Base-by-base conservation (phyloP, 1,140 invertebrate genomes). In the Galleria mellonella region DNA sequence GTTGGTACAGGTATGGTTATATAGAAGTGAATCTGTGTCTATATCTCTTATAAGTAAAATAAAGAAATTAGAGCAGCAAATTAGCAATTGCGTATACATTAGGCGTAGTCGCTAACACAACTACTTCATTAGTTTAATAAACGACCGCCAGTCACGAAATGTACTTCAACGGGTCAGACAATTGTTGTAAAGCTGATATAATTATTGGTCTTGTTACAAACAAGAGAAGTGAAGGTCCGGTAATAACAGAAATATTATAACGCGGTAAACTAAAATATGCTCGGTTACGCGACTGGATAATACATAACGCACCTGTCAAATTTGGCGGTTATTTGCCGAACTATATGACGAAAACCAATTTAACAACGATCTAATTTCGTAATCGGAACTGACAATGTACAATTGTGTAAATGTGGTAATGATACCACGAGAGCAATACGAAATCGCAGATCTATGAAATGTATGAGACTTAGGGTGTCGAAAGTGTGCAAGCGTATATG, bases 291-390 rank as follows among this genome's bases (percentile, higher is more conserved):
- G 28, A 47, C 48, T 36, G 45, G 47, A 56, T 53, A 62, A 48
- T 47, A 45, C 31, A 46, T 39, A 50, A 42, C 39, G 47, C 47
- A 43, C 38, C 42, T 14, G 51, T 50, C 63, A 55, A 51, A 51
- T 64, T 54, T 51, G 45, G 48, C 53, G 35, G 60, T 47, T 64
- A 55, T 61, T 63, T 56, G 45, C 47, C 47, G 46, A 62, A 58
- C 48, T 49, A 67, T 68, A 70, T 76, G 72, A 72, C 65, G 72
- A 78, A 75, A 77, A 72, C 60, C 62, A 69, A 75, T 76, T 75
- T 64, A 57, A 62, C 49, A 60, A 47, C 48, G 64, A 64, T 62
- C 62, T 67, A 55, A 54, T 76, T 74, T 76, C 64, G 64, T 57
- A 76, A 82, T 72, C 33, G 49, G 40, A 60, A 56, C 64, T 63